Evolutionary conservation across 2,797 vertebrate species (phyloP), one percentile per base, ranked within the genome.

Genomic region (Carapus acus): DNA sequence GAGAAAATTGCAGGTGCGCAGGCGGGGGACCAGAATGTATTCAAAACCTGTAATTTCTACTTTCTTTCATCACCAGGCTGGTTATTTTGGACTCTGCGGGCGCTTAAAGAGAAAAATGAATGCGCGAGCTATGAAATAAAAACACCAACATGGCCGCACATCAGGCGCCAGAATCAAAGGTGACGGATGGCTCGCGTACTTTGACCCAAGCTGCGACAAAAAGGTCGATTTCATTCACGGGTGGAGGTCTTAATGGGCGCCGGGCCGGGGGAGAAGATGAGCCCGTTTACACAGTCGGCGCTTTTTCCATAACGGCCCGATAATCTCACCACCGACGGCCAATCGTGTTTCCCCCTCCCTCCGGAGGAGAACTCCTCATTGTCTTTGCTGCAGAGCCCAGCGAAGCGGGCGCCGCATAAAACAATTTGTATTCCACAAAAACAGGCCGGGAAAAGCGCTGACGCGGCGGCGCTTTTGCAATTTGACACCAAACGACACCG

Each of bases 281-380:
- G 39, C 68, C 54, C 69, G 60, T 73, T 78, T 64, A 58, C 38
- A 19, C 69, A 24, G 63, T 55, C 38, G 71, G 65, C 37, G 69
- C 57, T 29, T 60, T 54, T 61, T 55, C 34, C 62, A 43, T 45
- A 66, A 69, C 67, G 65, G 29, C 47, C 65, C 55, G 58, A 73
- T 75, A 66, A 64, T n/a, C n/a, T n/a, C 58, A 69, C 34, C 54
- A 68, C 62, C 46, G 44, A 46, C 37, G 40, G 42, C 17, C 13
- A 65, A 23, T 67, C 19, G 43, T 38, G 37, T 49, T n/a, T 18
- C 4, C 12, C 8, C 2, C 31, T 53, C n/a, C n/a, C n/a, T n/a
- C n/a, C n/a, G n/a, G n/a, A n/a, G n/a, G n/a, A n/a, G n/a, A n/a
- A n/a, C n/a, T n/a, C n/a, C n/a, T n/a, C n/a, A n/a, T n/a, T n/a